phyloP scores from a whole-genome alignment of 2,797 vertebrate species.

The Odontamblyopus lacepedii region DNA sequence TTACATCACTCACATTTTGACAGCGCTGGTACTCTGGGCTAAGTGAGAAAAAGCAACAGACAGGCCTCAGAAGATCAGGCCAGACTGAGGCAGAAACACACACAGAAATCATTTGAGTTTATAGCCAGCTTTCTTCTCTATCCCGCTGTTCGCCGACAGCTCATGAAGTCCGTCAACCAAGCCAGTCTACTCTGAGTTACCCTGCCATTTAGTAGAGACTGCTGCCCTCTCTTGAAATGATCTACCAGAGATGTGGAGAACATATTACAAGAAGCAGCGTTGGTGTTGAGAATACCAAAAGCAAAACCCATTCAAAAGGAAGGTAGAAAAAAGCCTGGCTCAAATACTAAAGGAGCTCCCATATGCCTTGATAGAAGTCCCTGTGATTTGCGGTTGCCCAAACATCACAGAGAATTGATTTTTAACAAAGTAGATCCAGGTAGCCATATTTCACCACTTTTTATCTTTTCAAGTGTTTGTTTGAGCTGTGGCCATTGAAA shows the following conservation, averaged over 20 bases:
- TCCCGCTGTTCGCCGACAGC: slow-evolving; percentile 38
- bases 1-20: slow-evolving; percentile 66
- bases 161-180: slow-evolving; percentile 51
- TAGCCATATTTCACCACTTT: slow-evolving; percentile 46
- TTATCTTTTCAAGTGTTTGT: slow-evolving; percentile 63
- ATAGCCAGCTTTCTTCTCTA: slow-evolving; percentile 36
- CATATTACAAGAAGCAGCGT: slow-evolving; percentile 48
- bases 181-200: slow-evolving; percentile 55
- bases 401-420: slow-evolving; percentile 62
- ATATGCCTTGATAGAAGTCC: slow-evolving; percentile 27
- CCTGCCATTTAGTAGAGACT: slow-evolving; percentile 51
- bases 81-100: slow-evolving; percentile 12
- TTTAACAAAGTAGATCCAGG: slow-evolving; percentile 41
- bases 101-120: slow-evolving; percentile 50
- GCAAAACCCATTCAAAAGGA: slow-evolving; percentile 8
- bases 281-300: slow-evolving; percentile 49
- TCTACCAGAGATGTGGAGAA: slow-evolving; percentile 26
- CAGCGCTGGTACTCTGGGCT: slow-evolving; percentile 43
- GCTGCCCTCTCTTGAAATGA: slow-evolving; percentile 35
- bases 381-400: slow-evolving; percentile 42
- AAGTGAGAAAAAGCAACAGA: slow-evolving; percentile 53
- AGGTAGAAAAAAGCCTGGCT: slow-evolving; percentile 15
- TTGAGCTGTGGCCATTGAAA: slow-evolving; percentile 54
- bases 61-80: slow-evolving; percentile 15
- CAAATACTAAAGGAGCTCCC: slow-evolving; percentile 29